These are phyloP conservation scores for Orthosia gracilis DNA, from an alignment of 2,888 invertebrate genomes.

Conservation along the genomic window DNA sequence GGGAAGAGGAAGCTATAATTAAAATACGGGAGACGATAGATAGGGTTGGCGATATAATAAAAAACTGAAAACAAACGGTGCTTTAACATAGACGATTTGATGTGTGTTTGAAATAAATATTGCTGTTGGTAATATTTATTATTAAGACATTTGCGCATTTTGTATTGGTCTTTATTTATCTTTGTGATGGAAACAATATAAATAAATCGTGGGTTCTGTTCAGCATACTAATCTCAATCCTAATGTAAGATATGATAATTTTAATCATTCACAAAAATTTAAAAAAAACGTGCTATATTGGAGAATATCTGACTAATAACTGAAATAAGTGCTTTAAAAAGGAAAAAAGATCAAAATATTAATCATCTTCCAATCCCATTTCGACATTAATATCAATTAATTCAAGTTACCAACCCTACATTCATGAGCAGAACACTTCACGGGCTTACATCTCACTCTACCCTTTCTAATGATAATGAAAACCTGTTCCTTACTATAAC, in stretches of 20 bases:
- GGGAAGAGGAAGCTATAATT: slow-evolving; percentile 88
- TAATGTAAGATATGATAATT: neutral
- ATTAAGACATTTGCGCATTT: too few species aligned
- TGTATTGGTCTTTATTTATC: neutral
- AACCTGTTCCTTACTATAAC: slow-evolving; percentile 88
- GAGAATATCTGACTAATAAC: too few species aligned
- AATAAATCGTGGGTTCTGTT: neutral
- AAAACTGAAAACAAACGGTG: neutral
- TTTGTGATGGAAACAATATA: neutral
- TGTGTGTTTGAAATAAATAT: too few species aligned
- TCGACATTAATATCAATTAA: neutral
- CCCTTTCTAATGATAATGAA: slow-evolving; percentile 88
- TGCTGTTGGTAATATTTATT: too few species aligned
- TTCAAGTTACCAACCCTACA: slow-evolving; percentile 76
- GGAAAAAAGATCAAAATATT: neutral
- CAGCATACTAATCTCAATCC: neutral
- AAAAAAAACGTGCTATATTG: too few species aligned
- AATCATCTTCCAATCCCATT: neutral
- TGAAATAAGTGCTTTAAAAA: neutral
- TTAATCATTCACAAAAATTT: too few species aligned
- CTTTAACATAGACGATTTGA: neutral
- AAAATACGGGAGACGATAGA: slow-evolving; percentile 79
- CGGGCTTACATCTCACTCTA: slow-evolving; percentile 87
- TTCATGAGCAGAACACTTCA: slow-evolving; percentile 79
- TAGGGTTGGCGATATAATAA: slow-evolving; percentile 75